phyloP scores from a whole-genome alignment of 1,140 invertebrate genomes.

The Aplysia californica region DNA sequence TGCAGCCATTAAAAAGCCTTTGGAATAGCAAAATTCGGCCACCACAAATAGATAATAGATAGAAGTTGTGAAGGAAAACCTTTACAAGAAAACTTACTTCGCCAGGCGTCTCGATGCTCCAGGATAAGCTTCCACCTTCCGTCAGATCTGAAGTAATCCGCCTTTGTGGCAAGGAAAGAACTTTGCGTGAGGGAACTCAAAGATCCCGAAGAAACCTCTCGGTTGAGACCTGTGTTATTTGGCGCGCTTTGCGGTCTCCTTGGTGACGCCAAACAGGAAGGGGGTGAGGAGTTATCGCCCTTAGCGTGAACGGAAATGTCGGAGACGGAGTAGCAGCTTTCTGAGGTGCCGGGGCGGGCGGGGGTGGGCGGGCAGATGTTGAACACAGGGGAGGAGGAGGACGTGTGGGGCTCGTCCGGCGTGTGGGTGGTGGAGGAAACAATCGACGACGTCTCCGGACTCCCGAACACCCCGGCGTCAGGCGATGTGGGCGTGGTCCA shows the following conservation, averaged over 20 bases:
- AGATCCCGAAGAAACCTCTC: conserved; percentile 35
- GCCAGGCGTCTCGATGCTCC: conserved; percentile 50
- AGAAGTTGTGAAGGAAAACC: too few species aligned
- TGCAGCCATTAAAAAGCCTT: too few species aligned
- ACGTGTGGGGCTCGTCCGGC: not conserved
- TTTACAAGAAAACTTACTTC: conserved; percentile 50
- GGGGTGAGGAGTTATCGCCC: not conserved
- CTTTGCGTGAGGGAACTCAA: conserved; percentile 53
- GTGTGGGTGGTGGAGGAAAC: not conserved
- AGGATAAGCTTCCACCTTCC: conserved; percentile 52
- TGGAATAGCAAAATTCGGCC: too few species aligned
- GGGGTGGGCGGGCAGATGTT: not conserved
- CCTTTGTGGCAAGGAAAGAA: conserved; percentile 56
- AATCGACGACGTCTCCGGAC: not conserved
- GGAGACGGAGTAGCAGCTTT: not conserved
- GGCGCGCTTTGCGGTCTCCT: conserved; percentile 45
- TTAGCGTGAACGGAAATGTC: not conserved
- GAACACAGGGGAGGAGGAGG: not conserved
- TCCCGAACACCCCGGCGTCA: not conserved
- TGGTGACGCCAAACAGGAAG: not conserved
- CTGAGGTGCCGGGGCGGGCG: not conserved
- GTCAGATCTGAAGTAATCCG: conserved; percentile 56
- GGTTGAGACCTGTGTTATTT: conserved; percentile 10
- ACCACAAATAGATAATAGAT: too few species aligned
- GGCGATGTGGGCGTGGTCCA: conserved; percentile 5